Base-by-base conservation (phyloP, 2,113 vertebrate genomes). In the Pachypanchax playfairii region DNA sequence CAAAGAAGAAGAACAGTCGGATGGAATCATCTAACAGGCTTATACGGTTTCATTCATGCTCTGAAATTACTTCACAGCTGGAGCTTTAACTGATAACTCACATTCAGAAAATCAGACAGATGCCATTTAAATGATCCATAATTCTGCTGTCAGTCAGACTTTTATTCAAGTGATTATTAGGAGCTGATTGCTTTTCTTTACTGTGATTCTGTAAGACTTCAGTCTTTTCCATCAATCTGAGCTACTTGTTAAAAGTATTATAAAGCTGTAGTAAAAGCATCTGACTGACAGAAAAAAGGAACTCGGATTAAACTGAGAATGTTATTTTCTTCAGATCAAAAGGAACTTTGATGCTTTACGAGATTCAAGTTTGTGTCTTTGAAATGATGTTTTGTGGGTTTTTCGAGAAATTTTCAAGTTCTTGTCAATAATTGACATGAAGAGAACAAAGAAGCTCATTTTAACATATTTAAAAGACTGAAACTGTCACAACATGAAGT, bases 1-100 rank as follows among this genome's bases (percentile, higher is more conserved):
- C n/a, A n/a, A n/a, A n/a, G n/a, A n/a, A 33, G 50, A 28, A 6
- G 33, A 3, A 36, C 36, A 24, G 65, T 33, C 41, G 9, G 15
- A 42, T 22, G 2, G 28, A 48, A 66, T 74, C 51, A 43, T 22
- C 46, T 62, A 50, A 74, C 55, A 54, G 50, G 39, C 26, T 4
- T 44, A 49, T 48, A 42, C 18, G 56, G 39, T 51, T 63, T 70
- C 60, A 33, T 72, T 68, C 72, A 42, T n/a, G 47, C 53, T 33
- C 18, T 42, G 14, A 46, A 38, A 57, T 54, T 51, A 11, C 17
- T 58, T 53, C 53, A 25, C 52, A 64, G 48, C 61, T 63, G 57
- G 4, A 31, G 50, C 46, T 6, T 43, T 42, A 39, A 39, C 38
- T 36, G 17, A 28, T 1, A 25, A 35, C 4, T 12, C 25, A 15